Conservation (phyloP, 2,797 vertebrate species). For the Trichosurus vulpecula region DNA sequence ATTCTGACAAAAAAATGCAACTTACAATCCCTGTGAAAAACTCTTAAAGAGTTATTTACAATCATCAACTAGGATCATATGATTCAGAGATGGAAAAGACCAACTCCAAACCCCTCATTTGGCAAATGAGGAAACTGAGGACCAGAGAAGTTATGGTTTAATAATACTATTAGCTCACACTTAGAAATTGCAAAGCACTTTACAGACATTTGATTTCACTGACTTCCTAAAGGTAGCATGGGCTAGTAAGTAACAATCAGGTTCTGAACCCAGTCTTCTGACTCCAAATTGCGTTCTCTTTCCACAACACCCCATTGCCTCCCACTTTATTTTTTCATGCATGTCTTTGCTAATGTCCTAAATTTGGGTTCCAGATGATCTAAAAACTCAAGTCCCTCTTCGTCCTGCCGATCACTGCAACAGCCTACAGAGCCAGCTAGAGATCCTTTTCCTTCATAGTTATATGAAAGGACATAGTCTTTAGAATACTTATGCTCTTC, state of each 20-base stretch:
- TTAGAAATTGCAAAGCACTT: conserved; percentile 51
- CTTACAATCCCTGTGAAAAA: neutral
- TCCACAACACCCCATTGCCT: neutral
- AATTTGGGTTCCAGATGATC: conserved; percentile 94
- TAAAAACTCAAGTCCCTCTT: conserved; percentile 90
- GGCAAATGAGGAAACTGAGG: neutral
- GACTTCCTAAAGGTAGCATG: neutral
- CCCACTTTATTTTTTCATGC: conserved; percentile 84
- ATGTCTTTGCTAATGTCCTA: conserved; percentile 90
- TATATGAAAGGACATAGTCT: conserved; percentile 89
- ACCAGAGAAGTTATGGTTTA: neutral
- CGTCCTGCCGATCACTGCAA: conserved; percentile 89
- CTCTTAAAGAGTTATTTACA: conserved; percentile 36
- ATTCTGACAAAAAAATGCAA: conserved; percentile 53
- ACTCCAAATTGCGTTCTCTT: neutral
- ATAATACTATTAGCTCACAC: neutral
- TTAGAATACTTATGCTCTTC: conserved; percentile 88
- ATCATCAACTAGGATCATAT: neutral
- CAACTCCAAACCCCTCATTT: neutral
- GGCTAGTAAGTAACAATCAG: neutral
- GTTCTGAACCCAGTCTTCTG: neutral
- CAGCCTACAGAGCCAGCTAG: conserved; percentile 92
- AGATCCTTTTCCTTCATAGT: conserved; percentile 92
- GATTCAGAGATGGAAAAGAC: neutral
- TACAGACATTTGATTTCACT: neutral